Base-by-base conservation (phyloP, 1,140 invertebrate genomes). In the Drosophila athabasca region DNA sequence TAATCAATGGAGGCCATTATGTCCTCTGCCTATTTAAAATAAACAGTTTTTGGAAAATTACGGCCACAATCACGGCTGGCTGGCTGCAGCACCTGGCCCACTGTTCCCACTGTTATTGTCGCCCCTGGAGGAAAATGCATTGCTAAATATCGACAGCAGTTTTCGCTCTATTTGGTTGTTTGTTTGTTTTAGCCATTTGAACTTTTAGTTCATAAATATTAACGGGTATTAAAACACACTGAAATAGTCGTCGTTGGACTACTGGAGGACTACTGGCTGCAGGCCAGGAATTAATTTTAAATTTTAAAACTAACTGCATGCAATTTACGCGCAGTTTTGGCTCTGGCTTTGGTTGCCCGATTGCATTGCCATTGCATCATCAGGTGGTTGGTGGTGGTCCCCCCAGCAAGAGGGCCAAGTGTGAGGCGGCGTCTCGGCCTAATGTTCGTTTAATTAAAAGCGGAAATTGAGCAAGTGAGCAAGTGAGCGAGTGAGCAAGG, bases 391-490 rank as follows among this genome's bases (percentile, higher is more conserved):
- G 22, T 3, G n/a, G 19, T 51, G 53, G 61, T 24, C 26, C 39
- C 29, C 26, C 39, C 29, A 29, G 24, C 54, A 44, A 59, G 17
- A 43, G 60, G 55, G 51, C 24, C 60, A 46, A 35, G 43, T 69
- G 41, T 54, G 11, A 44, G 62, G 41, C 58, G 22, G 41, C 58
- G 22, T 29, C 55, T 71, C 57, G 45, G 52, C 69, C 76, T 83
- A 88, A 88, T 88, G 79, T 62, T 88, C 83, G 73, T 88, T 88
- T 88, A 88, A 88, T 88, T 88, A 88, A 88, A 88, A 70, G 58
- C 83, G 83, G 83, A 88, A 88, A 88, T 87, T 88, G 79, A 76
- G 83, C 70, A 79, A 83, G 75, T 88, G 50, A 62, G 60, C 39
- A 61, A 24, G 15, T n/a, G n/a, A n/a, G n/a, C n/a, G 19, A 52